Conservation (phyloP, 2,113 vertebrate genomes). For the Chloroceryle aenea region DNA sequence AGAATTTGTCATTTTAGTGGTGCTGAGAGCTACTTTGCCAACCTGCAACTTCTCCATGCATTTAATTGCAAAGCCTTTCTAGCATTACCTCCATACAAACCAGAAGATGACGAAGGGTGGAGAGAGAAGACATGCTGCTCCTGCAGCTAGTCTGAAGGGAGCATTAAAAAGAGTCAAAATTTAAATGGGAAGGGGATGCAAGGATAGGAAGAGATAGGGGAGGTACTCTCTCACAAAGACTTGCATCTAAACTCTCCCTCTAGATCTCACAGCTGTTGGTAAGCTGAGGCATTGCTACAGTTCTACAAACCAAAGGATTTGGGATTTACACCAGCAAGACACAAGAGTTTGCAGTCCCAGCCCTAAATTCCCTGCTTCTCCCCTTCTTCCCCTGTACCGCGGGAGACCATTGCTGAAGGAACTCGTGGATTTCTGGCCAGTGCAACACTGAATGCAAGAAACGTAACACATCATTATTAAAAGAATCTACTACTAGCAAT, state of each 20-base stretch:
- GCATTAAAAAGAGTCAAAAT: neutral
- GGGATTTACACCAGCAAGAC: neutral
- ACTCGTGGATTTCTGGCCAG: neutral
- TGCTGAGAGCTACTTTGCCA: neutral
- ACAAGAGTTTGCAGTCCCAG: neutral
- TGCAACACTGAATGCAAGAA: rapidly evolving
- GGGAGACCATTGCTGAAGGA: neutral
- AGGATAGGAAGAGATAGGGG: neutral
- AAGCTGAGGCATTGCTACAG: neutral
- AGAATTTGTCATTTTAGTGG: neutral
- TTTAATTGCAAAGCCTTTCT: neutral
- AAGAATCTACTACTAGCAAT: neutral
- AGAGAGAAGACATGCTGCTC: neutral
- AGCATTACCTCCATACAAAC: neutral
- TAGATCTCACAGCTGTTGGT: neutral
- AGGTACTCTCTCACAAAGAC: neutral
- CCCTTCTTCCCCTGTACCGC: neutral
- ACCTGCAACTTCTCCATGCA: neutral
- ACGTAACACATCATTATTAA: neutral
- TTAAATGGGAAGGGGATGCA: rapidly evolving
- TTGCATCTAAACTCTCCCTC: rapidly evolving
- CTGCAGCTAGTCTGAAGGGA: neutral
- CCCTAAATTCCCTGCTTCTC: neutral
- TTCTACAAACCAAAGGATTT: no score
- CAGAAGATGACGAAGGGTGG: rapidly evolving